Percentiles rank a stretch among this genome's conserved stretches.
phyloP scores from a whole-genome alignment of 2,888 invertebrate genomes.

The Agrochola circellaris region DNA sequence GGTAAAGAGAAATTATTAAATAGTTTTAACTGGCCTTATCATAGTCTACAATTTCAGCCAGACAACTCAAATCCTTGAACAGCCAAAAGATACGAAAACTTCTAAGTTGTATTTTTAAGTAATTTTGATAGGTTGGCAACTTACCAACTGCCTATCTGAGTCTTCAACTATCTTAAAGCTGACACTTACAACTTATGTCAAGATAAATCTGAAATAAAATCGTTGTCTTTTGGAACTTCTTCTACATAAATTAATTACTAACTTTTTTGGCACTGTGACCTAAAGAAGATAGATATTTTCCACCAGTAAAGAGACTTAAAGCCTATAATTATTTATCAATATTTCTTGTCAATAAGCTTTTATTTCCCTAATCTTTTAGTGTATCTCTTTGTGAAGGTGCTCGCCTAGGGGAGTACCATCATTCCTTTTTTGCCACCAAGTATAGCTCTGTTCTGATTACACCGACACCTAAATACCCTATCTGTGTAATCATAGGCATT shows the following conservation, averaged over 20 bases:
- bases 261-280: neutral
- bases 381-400: neutral
- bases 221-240: neutral
- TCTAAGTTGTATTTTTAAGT: slow-evolving; percentile 16
- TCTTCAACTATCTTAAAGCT: slow-evolving; percentile 10
- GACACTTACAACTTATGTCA: slow-evolving; percentile 11
- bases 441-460: no score
- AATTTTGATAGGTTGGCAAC: slow-evolving; percentile 31
- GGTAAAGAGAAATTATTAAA: neutral
- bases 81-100: slow-evolving; percentile 7
- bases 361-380: neutral
- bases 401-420: neutral
- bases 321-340: neutral
- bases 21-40: slow-evolving; percentile 1
- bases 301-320: neutral
- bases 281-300: neutral
- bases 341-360: neutral
- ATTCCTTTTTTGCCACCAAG: neutral
- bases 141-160: slow-evolving; percentile 27
- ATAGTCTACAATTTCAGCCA: neutral
- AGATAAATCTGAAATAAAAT: slow-evolving; percentile 18
- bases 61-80: neutral
- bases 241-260: neutral
- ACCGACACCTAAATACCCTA: no score
- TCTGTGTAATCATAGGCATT: neutral